These are phyloP conservation scores for Ophion obscuratus DNA, from an alignment of 2,888 invertebrate genomes.

Conservation along the genomic window DNA sequence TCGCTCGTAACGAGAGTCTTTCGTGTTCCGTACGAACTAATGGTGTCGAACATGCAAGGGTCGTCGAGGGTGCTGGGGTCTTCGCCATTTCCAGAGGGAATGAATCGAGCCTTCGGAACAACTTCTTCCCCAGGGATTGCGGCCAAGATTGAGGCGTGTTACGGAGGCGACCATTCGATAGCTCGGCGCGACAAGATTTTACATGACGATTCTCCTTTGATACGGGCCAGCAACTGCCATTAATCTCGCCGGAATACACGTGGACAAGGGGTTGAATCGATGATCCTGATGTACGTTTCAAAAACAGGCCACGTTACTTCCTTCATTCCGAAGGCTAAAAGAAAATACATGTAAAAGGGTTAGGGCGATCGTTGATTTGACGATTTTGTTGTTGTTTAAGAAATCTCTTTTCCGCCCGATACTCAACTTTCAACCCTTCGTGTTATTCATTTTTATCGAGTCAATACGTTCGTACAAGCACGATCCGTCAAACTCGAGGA, in stretches of 20 bases:
- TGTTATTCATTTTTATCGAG: neutral
- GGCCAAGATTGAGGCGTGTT: neutral
- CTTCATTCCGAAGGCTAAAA: neutral
- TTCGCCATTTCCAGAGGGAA: neutral
- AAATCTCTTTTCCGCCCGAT: neutral
- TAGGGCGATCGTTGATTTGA: slow-evolving; percentile 33
- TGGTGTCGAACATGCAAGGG: slow-evolving; percentile 71
- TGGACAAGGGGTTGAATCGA: slow-evolving; percentile 41
- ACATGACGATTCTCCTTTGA: neutral
- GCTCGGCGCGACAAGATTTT: neutral
- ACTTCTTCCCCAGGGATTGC: neutral
- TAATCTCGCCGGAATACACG: slow-evolving; percentile 3
- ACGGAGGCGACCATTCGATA: neutral
- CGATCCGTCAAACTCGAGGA: neutral
- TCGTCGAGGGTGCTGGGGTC: neutral
- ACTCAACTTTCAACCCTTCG: slow-evolving; percentile 9
- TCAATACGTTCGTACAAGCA: neutral
- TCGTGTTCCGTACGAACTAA: slow-evolving; percentile 71
- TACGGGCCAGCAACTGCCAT: slow-evolving; percentile 5
- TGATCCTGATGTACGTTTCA: neutral
- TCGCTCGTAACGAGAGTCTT: slow-evolving; percentile 72
- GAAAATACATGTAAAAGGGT: slow-evolving; percentile 5
- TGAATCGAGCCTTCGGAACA: neutral
- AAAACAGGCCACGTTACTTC: slow-evolving; percentile 36
- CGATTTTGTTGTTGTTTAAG: slow-evolving; percentile 1